Conservation (phyloP, 2,113 vertebrate genomes). For the Alethe diademata region DNA sequence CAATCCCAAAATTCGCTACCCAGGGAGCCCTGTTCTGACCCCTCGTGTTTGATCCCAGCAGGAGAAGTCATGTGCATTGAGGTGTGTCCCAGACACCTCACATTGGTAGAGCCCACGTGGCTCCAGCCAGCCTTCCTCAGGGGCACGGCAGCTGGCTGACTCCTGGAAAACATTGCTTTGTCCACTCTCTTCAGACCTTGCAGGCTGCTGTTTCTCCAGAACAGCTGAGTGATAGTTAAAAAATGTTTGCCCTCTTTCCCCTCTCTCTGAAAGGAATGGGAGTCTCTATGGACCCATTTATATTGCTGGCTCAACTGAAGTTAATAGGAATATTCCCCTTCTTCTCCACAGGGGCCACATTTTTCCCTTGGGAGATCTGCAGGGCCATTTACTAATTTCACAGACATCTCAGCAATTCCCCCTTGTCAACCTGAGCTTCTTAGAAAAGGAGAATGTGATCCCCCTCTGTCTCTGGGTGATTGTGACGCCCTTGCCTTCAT, state of each 20-base stretch:
- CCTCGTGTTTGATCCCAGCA: not conserved
- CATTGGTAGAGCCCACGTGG: not conserved
- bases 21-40: not conserved
- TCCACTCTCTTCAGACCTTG: not conserved
- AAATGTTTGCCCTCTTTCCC: slow-evolving; percentile 7
- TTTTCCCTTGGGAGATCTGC: not conserved
- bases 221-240: slow-evolving; percentile 12
- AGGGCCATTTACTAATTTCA: slow-evolving; percentile 17
- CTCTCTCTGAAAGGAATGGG: not conserved
- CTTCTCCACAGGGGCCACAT: not conserved
- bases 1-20: not conserved
- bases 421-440: slow-evolving; percentile 20
- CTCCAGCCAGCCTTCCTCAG: not conserved
- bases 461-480: not conserved
- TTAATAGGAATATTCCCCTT: slow-evolving; percentile 16
- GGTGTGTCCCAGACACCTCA: slow-evolving; percentile 8
- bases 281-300: not conserved
- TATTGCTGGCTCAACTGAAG: slow-evolving; percentile 15
- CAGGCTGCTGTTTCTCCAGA: not conserved
- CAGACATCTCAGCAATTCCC: not conserved
- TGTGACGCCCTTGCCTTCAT: slow-evolving; percentile 47
- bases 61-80: not conserved
- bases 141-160: not conserved
- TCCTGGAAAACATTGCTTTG: not conserved
- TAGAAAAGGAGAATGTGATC: slow-evolving; percentile 5